Percentiles rank a stretch among this genome's conserved stretches.
Evolutionary conservation across 2,113 vertebrate genomes (phyloP).

Genomic region (Ahaetulla prasina): DNA sequence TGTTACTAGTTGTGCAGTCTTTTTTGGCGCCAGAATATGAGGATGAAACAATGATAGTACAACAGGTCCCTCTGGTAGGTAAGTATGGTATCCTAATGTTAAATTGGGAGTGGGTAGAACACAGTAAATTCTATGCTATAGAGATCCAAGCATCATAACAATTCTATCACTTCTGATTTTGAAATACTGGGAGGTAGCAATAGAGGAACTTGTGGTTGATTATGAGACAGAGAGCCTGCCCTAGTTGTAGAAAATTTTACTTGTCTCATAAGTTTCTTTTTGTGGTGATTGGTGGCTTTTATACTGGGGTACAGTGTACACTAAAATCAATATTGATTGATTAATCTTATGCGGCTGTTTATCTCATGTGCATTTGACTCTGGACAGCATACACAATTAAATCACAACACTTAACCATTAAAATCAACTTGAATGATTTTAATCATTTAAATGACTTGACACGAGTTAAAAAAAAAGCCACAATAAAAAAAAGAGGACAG

Average conservation of each 20-base stretch:
- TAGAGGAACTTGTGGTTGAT: neutral
- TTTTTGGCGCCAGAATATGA: slow-evolving; percentile 70
- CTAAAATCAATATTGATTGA: neutral
- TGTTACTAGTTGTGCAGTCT: slow-evolving; percentile 65
- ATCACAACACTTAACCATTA: neutral
- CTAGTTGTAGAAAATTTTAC: neutral
- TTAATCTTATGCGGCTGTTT: neutral
- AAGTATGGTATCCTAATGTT: slow-evolving; percentile 47
- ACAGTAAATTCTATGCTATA: neutral
- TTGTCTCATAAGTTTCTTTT: neutral
- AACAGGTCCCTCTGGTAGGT: slow-evolving; percentile 86
- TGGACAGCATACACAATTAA: neutral
- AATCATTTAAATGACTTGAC: neutral
- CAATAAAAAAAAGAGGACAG: neutral
- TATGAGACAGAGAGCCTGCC: neutral
- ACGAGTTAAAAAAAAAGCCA: neutral
- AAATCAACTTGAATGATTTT: neutral
- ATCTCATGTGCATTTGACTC: neutral
- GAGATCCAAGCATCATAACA: neutral
- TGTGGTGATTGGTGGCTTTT: neutral
- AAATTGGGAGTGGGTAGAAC: neutral
- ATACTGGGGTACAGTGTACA: neutral
- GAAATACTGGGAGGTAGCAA: neutral
- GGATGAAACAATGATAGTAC: slow-evolving; percentile 79
- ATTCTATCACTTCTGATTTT: neutral